Percentiles rank a stretch among this genome's conserved stretches.
Evolutionary conservation across 2,888 invertebrate species (phyloP).

Genomic region (Drosophila trichaetosa): DNA sequence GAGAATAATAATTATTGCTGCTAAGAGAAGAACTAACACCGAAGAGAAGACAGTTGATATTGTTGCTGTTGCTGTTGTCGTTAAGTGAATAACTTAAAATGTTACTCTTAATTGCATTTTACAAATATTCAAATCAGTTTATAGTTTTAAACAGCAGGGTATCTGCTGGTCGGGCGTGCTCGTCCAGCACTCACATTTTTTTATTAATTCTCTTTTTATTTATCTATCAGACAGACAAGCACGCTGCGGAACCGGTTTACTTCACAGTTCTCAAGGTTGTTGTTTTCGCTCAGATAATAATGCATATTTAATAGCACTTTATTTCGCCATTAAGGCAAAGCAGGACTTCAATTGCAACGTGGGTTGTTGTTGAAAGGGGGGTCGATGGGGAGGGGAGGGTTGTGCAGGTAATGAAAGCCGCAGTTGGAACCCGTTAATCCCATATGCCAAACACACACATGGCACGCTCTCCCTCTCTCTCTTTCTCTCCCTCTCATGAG

Average conservation of each 20-base stretch:
- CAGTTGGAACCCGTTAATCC: not conserved
- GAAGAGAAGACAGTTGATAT: not conserved
- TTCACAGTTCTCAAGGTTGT: slow-evolving; percentile 60
- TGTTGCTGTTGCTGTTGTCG: not conserved
- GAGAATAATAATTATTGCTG: not conserved
- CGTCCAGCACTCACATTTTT: no score
- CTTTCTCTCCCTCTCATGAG: slow-evolving; percentile 19
- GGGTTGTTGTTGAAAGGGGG: not conserved
- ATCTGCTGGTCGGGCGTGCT: not conserved
- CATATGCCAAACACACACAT: slow-evolving; percentile 34
- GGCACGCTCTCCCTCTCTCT: not conserved
- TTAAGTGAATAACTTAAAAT: not conserved
- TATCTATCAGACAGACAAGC: not conserved
- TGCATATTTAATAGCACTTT: slow-evolving; percentile 61
- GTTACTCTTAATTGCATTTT: not conserved
- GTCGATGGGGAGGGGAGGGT: not conserved
- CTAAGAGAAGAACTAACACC: not conserved
- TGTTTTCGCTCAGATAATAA: slow-evolving; percentile 47
- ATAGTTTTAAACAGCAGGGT: not conserved
- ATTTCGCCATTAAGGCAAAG: slow-evolving; percentile 3
- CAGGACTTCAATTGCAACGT: slow-evolving; percentile 27
- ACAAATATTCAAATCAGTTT: not conserved
- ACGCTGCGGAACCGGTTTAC: slow-evolving; percentile 35
- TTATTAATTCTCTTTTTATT: not conserved
- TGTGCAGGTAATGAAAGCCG: not conserved